These are phyloP conservation scores for Anorthoa munda DNA, from an alignment of 2,888 invertebrate species.

Conservation along the genomic window DNA sequence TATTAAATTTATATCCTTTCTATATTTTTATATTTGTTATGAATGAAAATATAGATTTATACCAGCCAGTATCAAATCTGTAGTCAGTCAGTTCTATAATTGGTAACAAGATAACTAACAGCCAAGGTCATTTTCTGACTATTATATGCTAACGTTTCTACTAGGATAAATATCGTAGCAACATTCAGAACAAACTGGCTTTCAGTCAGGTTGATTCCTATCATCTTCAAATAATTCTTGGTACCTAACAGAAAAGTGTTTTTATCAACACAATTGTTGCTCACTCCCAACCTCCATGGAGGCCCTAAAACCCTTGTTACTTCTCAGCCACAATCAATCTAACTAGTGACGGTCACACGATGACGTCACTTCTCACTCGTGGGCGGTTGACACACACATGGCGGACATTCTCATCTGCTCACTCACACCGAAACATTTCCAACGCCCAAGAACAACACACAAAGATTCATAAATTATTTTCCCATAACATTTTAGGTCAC, in stretches of 20 bases:
- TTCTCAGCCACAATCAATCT: slow-evolving; percentile 64
- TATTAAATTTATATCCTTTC: neutral
- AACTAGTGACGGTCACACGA: slow-evolving; percentile 63
- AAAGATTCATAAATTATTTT: slow-evolving; percentile 70
- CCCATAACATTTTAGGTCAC: slow-evolving; percentile 87
- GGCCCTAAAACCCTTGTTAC: slow-evolving; percentile 61
- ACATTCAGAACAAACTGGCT: too few relatives aligned
- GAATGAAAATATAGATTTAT: neutral
- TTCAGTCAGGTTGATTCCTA: neutral
- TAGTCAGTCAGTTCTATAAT: neutral
- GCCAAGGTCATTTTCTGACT: neutral
- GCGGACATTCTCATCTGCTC: slow-evolving; percentile 65
- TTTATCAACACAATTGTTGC: neutral
- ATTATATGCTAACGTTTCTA: neutral
- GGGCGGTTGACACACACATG: slow-evolving; percentile 77
- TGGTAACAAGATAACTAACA: neutral
- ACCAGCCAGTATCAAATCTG: neutral
- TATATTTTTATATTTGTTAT: neutral
- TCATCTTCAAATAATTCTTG: neutral
- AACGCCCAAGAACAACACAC: slow-evolving; percentile 52
- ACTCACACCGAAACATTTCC: slow-evolving; percentile 47
- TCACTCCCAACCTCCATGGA: slow-evolving; percentile 39
- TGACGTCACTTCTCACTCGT: slow-evolving; percentile 85
- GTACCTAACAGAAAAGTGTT: neutral
- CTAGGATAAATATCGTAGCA: neutral